phyloP scores from a whole-genome alignment of 2,113 vertebrate genomes.

The Phyllostomus hastatus region DNA sequence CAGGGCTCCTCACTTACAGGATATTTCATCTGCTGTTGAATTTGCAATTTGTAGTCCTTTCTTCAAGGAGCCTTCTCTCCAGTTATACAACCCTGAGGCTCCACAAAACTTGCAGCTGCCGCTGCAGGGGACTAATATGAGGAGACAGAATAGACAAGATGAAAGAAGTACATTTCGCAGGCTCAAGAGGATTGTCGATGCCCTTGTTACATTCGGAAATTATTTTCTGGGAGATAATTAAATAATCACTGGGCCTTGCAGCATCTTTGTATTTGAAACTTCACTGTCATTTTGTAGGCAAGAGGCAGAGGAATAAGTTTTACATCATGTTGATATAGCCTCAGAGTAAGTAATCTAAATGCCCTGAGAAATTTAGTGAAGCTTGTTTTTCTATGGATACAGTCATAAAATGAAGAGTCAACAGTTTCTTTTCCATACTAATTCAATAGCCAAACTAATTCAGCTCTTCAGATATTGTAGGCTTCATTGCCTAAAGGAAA shows the following conservation, averaged over 20 bases:
- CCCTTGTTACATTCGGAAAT: conserved; percentile 23
- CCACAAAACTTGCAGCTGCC: not conserved
- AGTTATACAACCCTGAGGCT: not conserved
- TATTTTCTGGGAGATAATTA: conserved; percentile 54
- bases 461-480: not conserved
- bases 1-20: not conserved
- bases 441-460: not conserved
- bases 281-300: not conserved
- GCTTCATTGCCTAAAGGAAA: not conserved
- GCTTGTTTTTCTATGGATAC: not conserved
- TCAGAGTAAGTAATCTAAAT: not conserved
- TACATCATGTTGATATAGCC: not conserved
- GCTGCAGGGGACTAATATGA: not conserved
- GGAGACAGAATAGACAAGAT: not conserved
- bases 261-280: conserved; percentile 35
- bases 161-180: not conserved
- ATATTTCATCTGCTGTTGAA: not conserved
- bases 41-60: not conserved
- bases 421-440: not conserved
- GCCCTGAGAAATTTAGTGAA: not conserved
- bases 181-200: not conserved
- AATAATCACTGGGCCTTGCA: conserved; percentile 13
- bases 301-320: not conserved
- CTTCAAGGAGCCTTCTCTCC: not conserved
- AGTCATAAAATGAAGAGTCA: not conserved